Evolutionary conservation across 2,797 vertebrate genomes (phyloP).

Genomic region (Pempheris klunzingeri): DNA sequence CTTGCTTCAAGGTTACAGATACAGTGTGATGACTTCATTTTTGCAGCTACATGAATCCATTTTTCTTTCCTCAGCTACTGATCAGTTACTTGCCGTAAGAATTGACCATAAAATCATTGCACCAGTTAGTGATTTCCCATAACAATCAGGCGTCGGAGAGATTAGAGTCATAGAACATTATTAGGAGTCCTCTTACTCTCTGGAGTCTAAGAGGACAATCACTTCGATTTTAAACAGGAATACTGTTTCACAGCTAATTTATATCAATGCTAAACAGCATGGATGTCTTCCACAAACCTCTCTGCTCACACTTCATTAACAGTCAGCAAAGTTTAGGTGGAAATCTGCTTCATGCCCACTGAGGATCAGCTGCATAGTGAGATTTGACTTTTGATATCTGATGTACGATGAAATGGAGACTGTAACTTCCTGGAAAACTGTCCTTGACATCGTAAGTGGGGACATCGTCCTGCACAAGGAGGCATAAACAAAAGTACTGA

Average conservation of each 20-base stretch:
- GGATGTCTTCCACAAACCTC: too few relatives aligned
- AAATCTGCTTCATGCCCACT: neutral
- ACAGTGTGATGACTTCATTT: slow-evolving; percentile 13
- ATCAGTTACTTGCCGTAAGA: neutral
- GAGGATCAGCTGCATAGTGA: neutral
- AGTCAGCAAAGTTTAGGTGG: neutral
- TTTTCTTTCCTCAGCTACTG: slow-evolving; percentile 1
- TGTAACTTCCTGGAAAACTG: neutral
- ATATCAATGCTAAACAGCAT: neutral
- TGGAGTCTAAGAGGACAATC: neutral
- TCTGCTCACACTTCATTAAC: neutral
- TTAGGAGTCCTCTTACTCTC: too few relatives aligned
- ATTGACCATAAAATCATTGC: neutral
- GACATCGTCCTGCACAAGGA: neutral
- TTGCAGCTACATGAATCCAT: slow-evolving; percentile 14
- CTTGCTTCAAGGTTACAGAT: neutral
- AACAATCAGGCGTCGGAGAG: neutral
- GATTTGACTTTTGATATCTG: neutral
- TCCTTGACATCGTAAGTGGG: neutral
- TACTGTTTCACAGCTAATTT: neutral
- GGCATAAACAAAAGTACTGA: neutral
- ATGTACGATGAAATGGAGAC: neutral
- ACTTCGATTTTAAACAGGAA: neutral
- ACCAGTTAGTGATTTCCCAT: neutral
- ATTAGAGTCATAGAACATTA: neutral